Base-by-base conservation (phyloP, 1,140 invertebrate genomes). In the Schlechtendalia chinensis region DNA sequence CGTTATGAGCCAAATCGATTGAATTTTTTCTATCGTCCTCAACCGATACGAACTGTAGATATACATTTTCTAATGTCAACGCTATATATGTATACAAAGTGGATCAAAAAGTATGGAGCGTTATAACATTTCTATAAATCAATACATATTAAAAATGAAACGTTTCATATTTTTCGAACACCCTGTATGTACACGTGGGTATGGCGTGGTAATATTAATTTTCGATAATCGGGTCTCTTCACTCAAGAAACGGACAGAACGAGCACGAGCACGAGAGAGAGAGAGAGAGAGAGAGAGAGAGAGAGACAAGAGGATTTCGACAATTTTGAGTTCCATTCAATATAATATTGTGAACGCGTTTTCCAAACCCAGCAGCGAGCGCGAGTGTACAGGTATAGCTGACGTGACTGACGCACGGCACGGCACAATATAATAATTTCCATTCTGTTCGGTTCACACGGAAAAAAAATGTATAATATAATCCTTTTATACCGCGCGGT, bases 321-420 rank as follows among this genome's bases (percentile, higher is more conserved):
- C 61, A 29, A 65, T 39, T 39, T 14, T 17, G 16, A 32, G 29
- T 65, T 39, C 61, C 8, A 29, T 39, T 39, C 32, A 39, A 39
- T 39, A 39, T 39, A 39, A 39, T 39, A 39, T 39, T 4, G 59
- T 61, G 59, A 61, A 61, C 58, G 58, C 16, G n/a, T 58, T 67
- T 67, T 72, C 80, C 74, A 45, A 54, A 19, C 53, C 19, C 10
- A 8, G 22, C 59, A 2, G 27, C 5, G 22, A 61, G 22, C 4
- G 29, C 50, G 19, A 56, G n/a, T n/a, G n/a, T n/a, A n/a, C n/a
- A n/a, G 39, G 39, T 45, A 32, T 69, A 69, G 39, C 54, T 58
- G 72, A 75, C 72, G 65, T 58, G 72, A 75, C 72, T 58, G 72
- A 75, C 72, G 19, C 54, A 75, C 72, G 72, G 72, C 72, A 75